Evolutionary conservation across 1,140 invertebrate species (phyloP).

Genomic region (Pseudoatta argentina): DNA sequence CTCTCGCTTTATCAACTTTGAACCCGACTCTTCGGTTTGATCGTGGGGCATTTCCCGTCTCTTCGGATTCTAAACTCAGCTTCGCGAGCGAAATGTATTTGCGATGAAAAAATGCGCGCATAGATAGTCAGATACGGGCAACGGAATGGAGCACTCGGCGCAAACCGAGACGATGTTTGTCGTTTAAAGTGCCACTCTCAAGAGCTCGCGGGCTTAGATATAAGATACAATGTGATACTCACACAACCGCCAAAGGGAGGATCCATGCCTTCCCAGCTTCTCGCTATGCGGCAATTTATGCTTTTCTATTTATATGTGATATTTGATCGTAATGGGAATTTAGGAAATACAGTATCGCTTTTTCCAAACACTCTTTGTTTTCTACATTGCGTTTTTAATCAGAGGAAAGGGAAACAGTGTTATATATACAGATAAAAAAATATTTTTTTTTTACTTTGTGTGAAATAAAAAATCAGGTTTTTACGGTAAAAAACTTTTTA

Average conservation of each 20-base stretch:
- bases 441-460: no score
- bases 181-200: constrained; percentile 65
- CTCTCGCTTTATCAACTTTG: not conserved
- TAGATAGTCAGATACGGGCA: constrained; percentile 8
- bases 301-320: constrained; percentile 21
- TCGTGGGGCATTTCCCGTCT: not conserved
- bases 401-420: not conserved
- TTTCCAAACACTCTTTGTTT: not conserved
- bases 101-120: not conserved
- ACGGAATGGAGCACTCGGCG: constrained; percentile 41
- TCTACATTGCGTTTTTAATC: not conserved
- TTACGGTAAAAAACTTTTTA: no score
- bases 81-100: not conserved
- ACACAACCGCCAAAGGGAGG: not conserved
- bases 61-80: not conserved
- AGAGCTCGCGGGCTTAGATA: constrained; percentile 1
- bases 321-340: constrained; percentile 21
- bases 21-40: not conserved
- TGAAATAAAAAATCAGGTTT: no score
- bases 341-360: not conserved
- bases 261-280: not conserved
- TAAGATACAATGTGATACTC: constrained; percentile 11
- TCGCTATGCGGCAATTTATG: not conserved
- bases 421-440: no score
- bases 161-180: constrained; percentile 63